These are phyloP conservation scores for Pinna nobilis DNA, from an alignment of 1,140 invertebrate genomes.

Conservation along the genomic window DNA sequence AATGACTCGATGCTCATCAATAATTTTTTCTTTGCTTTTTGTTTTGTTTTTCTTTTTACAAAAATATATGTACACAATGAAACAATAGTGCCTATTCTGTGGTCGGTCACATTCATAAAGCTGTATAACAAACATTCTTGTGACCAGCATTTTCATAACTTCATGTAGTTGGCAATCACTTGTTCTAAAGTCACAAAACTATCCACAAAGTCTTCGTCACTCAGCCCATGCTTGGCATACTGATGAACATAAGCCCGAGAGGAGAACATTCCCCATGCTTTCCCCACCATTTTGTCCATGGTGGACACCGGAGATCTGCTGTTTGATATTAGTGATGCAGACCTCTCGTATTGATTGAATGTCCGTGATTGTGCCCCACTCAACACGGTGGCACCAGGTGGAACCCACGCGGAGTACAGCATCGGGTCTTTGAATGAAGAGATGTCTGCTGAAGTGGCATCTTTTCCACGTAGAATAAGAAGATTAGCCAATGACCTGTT, in stretches of 20 bases:
- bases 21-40: too few species aligned
- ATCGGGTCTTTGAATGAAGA: slow-evolving; percentile 59
- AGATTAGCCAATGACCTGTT: slow-evolving; percentile 67
- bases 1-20: too few species aligned
- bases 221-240: slow-evolving; percentile 70
- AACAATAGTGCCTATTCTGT: too few species aligned
- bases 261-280: slow-evolving; percentile 74
- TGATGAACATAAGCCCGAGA: slow-evolving; percentile 74
- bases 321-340: slow-evolving; percentile 69
- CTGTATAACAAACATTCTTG: neutral
- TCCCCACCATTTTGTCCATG: slow-evolving; percentile 66
- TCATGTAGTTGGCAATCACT: slow-evolving; percentile 70
- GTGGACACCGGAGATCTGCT: slow-evolving; percentile 58
- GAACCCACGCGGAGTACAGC: slow-evolving; percentile 68
- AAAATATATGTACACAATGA: too few species aligned
- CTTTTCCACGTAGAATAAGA: slow-evolving; percentile 68
- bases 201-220: slow-evolving; percentile 73
- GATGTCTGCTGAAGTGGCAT: slow-evolving; percentile 51
- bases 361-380: slow-evolving; percentile 57
- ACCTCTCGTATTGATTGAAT: slow-evolving; percentile 72
- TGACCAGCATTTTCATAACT: slow-evolving; percentile 50
- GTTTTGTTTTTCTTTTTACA: too few species aligned
- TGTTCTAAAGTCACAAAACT: slow-evolving; percentile 73
- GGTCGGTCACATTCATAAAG: too few species aligned
- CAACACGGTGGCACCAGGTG: slow-evolving; percentile 48